Base-by-base conservation (phyloP, 2,888 invertebrate species). In the Masnerella sp. region DNA sequence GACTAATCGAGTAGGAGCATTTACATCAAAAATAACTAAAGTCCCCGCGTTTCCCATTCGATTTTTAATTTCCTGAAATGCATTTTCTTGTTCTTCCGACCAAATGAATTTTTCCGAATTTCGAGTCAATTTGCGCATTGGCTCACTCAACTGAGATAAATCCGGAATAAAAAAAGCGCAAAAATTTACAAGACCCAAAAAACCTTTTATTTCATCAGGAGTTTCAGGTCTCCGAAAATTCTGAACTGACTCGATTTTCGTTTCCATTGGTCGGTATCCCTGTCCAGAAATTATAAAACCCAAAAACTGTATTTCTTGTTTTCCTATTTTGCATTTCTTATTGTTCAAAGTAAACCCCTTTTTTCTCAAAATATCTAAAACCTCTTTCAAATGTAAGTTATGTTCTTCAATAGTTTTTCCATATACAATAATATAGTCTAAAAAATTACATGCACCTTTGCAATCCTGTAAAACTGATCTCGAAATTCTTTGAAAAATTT, bases 21-120 rank as follows among this genome's bases (percentile, higher is more conserved):
- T 65, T 20, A 70, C 77, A 52, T 85, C 76, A 47, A 80, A 87
- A 56, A 81, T 81, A 22, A 78, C 81, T 8, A 86, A 75, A 5
- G 77, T 76, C 30, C 73, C 9, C 7, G 40, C 40, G 9, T 40
- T 40, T 3, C 40, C 4, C 9, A 40, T n/a, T n/a, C n/a, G n/a
- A n/a, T n/a, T n/a, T n/a, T n/a, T n/a, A 18, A 40, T 8, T 17
- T 1, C 9, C 9, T 40, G 8, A 25, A 72, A 68, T 8, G 56
- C 15, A 5, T 38, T 32, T 51, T 17, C 30, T 8, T 70, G 61
- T 7, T 11, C 25, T 0, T 59, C 20, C 11, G 17, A 15, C 64
- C 73, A 74, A 0, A 7, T n/a, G 9, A 62, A 67, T 18, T 47
- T 32, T 5, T 14, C 51, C 3, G 20, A 12, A 8, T 15, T 69